Evolutionary conservation across 2,797 vertebrate species (phyloP), one percentile per base, ranked within the genome.

Genomic region (Lagocephalus sceleratus): DNA sequence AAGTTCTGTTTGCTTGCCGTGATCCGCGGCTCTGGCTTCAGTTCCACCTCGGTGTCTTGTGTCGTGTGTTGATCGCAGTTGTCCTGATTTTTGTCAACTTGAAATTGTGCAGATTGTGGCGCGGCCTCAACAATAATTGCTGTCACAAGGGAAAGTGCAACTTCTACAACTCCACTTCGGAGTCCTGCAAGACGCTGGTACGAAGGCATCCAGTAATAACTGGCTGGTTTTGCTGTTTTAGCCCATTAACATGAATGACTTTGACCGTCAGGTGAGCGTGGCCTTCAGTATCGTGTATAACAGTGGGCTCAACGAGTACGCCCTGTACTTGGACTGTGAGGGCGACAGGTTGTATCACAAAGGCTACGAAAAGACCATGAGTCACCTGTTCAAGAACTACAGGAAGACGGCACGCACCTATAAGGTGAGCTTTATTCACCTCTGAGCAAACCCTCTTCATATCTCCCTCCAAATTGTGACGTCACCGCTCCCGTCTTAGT

Each of bases 291-390:
- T 90, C 0, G 66, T 92, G 26, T 91, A 89, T 42, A 6, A 64
- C 0, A 87, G 76, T 6, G 91, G 91, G 0, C 86, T 92, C 1
- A 92, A 92, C 50, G 71, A 60, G 51, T 92, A 91, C 14, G 78
- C 88, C 0, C 88, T 92, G 25, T 92, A 92, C 74, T 54, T 91
- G 82, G 81, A 91, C 26, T 92, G 91, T 58, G 88, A 74, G 46
- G 88, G 90, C 15, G 68, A 60, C 1, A 19, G 71, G 15, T 15
- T 16, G 9, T 67, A 29, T 35, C 63, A 67, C 54, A 64, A 15
- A 63, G 67, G 69, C 49, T 90, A 87, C 7, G 62, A 85, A 60
- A 76, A 35, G 63, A 58, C 74, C 57, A 90, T 90, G 86, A 76
- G 20, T 40, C 85, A 85, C 52, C 72, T 91, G 59, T 92, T 90